These are phyloP conservation scores for Deilephila elpenor DNA, from an alignment of 2,888 invertebrate species.

Conservation along the genomic window DNA sequence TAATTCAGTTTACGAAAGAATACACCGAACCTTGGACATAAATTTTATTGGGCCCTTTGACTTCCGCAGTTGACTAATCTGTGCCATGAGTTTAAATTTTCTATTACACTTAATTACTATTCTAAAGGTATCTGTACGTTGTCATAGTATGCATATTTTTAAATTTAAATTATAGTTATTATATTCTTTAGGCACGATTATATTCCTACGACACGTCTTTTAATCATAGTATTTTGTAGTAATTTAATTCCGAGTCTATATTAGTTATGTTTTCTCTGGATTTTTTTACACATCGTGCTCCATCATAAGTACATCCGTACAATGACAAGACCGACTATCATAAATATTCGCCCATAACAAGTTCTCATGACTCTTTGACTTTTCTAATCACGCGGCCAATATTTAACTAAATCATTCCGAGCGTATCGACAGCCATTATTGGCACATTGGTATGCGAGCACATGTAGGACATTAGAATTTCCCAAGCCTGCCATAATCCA, in stretches of 20 bases:
- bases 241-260: too few relatives aligned
- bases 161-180: too few relatives aligned
- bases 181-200: too few relatives aligned
- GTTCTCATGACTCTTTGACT: not conserved
- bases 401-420: not conserved
- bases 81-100: not conserved
- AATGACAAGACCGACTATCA: not conserved
- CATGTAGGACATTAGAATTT: slow-evolving; percentile 66
- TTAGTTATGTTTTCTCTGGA: too few relatives aligned
- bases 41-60: slow-evolving; percentile 17
- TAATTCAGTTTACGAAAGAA: slow-evolving; percentile 21
- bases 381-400: not conserved
- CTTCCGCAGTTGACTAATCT: slow-evolving; percentile 21
- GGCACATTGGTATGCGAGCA: not conserved
- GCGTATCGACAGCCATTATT: not conserved
- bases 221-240: too few relatives aligned
- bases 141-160: too few relatives aligned
- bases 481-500: slow-evolving; percentile 61
- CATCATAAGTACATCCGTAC: too few relatives aligned
- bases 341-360: not conserved
- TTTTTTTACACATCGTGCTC: too few relatives aligned
- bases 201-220: too few relatives aligned
- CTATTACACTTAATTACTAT: slow-evolving; percentile 1
- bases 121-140: not conserved
- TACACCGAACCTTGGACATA: slow-evolving; percentile 12